Evolutionary conservation across 1,140 invertebrate species (phyloP).

Genomic region (Orius laevigatus): DNA sequence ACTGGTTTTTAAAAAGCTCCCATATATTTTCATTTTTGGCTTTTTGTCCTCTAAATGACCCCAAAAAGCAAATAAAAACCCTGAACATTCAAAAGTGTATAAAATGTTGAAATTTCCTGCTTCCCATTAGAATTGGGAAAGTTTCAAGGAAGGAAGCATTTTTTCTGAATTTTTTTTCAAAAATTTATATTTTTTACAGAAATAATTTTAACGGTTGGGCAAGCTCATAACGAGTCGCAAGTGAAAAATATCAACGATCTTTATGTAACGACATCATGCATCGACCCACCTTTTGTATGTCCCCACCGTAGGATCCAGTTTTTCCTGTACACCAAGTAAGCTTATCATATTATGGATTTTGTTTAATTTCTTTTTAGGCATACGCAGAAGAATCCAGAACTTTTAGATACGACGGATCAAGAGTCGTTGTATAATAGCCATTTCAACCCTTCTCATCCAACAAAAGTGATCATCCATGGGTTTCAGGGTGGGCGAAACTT

Average conservation of each 20-base stretch:
- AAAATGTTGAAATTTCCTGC: too few relatives aligned
- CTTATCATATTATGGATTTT: too few relatives aligned
- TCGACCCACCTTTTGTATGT: slow-evolving; percentile 59
- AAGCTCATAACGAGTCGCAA: slow-evolving; percentile 17
- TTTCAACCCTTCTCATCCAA: slow-evolving; percentile 55
- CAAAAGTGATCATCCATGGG: slow-evolving; percentile 67
- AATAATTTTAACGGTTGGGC: not conserved
- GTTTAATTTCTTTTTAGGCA: slow-evolving; percentile 30
- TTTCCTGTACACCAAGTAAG: slow-evolving; percentile 61
- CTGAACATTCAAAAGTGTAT: too few relatives aligned
- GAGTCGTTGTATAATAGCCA: slow-evolving; percentile 49
- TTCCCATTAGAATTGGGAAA: too few relatives aligned
- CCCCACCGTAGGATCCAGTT: slow-evolving; percentile 68
- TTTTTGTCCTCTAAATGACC: too few relatives aligned
- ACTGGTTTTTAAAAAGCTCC: too few relatives aligned
- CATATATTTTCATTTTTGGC: too few relatives aligned
- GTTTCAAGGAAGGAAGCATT: too few relatives aligned
- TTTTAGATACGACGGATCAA: slow-evolving; percentile 47
- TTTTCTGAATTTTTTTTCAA: too few relatives aligned
- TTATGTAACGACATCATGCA: slow-evolving; percentile 62
- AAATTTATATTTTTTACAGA: too few relatives aligned
- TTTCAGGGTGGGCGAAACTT: slow-evolving; percentile 62
- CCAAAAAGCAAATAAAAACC: too few relatives aligned
- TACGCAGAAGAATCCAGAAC: slow-evolving; percentile 52
- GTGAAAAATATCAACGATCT: slow-evolving; percentile 36